Evolutionary conservation across 2,888 invertebrate species (phyloP).

Genomic region (Philonicus albiceps): DNA sequence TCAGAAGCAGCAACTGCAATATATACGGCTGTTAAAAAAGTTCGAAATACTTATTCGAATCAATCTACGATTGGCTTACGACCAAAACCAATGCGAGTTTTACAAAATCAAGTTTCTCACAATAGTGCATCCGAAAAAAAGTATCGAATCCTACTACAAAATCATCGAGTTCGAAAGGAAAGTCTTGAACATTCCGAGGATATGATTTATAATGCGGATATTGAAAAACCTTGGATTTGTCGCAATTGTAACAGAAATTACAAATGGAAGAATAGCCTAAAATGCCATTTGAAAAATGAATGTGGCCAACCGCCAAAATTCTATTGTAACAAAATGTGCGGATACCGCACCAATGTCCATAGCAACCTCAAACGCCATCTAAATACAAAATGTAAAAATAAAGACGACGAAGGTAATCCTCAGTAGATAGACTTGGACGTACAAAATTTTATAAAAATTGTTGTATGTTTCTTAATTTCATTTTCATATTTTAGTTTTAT

Average conservation of each 20-base stretch:
- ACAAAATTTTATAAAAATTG: slow-evolving; percentile 35
- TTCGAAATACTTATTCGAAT: slow-evolving; percentile 36
- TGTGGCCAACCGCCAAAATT: slow-evolving; percentile 69
- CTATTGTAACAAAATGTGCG: slow-evolving; percentile 63
- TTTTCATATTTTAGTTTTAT: too few relatives aligned
- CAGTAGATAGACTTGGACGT: slow-evolving; percentile 46
- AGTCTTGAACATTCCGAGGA: slow-evolving; percentile 62
- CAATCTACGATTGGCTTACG: slow-evolving; percentile 35
- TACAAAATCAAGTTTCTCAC: slow-evolving; percentile 49
- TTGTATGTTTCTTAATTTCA: slow-evolving; percentile 11
- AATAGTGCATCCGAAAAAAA: slow-evolving; percentile 57
- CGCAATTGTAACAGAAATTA: slow-evolving; percentile 77
- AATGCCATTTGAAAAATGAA: slow-evolving; percentile 74
- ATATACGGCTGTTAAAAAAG: slow-evolving; percentile 41
- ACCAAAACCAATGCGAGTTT: slow-evolving; percentile 31
- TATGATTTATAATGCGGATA: slow-evolving; percentile 63
- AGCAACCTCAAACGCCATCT: slow-evolving; percentile 63
- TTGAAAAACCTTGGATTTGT: slow-evolving; percentile 67
- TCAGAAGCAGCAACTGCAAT: slow-evolving; percentile 49
- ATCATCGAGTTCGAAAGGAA: slow-evolving; percentile 62
- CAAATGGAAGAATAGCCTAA: slow-evolving; percentile 76
- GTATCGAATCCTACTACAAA: slow-evolving; percentile 61
- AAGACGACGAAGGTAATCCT: slow-evolving; percentile 59
- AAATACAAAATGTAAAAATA: slow-evolving; percentile 62
- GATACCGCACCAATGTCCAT: slow-evolving; percentile 64